Conservation (phyloP, 2,888 invertebrate species). For the Tetragnatha montana region DNA sequence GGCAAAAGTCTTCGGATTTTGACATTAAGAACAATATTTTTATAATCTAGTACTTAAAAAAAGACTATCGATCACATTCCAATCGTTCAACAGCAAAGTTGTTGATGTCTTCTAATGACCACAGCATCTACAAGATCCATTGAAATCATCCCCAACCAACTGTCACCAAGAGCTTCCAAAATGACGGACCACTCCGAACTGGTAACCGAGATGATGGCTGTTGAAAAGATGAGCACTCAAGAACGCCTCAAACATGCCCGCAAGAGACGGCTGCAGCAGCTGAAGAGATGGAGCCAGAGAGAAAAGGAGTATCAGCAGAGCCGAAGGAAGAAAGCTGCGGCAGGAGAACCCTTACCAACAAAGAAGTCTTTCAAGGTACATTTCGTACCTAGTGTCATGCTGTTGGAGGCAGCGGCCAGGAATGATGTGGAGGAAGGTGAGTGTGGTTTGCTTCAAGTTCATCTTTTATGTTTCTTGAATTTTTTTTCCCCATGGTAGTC, state of each 20-base stretch:
- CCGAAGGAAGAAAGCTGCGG: slow-evolving; percentile 79
- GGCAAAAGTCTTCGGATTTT: too few relatives aligned
- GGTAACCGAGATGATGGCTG: slow-evolving; percentile 94
- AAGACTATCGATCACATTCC: too few relatives aligned
- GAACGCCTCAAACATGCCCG: slow-evolving; percentile 90
- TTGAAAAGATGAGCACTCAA: slow-evolving; percentile 96
- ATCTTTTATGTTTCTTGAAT: not conserved
- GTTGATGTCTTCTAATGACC: not conserved
- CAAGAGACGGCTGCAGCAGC: slow-evolving; percentile 90
- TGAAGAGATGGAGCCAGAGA: slow-evolving; percentile 91
- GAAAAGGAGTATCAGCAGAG: slow-evolving; percentile 84
- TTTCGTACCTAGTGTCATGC: slow-evolving; percentile 86
- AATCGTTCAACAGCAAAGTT: too few relatives aligned
- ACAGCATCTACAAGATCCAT: not conserved
- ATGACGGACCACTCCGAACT: slow-evolving; percentile 90
- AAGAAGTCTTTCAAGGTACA: slow-evolving; percentile 75
- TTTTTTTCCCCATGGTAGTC: not conserved
- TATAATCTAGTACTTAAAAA: too few relatives aligned
- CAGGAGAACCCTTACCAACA: slow-evolving; percentile 72
- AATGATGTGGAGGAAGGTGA: slow-evolving; percentile 98
- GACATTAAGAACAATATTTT: too few relatives aligned
- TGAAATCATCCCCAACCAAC: not conserved
- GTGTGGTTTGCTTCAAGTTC: too few relatives aligned
- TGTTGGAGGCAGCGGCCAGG: slow-evolving; percentile 96
- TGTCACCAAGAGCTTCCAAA: not conserved